Base-by-base conservation (phyloP, 1,140 invertebrate species). In the Zelostemma sp. region DNA sequence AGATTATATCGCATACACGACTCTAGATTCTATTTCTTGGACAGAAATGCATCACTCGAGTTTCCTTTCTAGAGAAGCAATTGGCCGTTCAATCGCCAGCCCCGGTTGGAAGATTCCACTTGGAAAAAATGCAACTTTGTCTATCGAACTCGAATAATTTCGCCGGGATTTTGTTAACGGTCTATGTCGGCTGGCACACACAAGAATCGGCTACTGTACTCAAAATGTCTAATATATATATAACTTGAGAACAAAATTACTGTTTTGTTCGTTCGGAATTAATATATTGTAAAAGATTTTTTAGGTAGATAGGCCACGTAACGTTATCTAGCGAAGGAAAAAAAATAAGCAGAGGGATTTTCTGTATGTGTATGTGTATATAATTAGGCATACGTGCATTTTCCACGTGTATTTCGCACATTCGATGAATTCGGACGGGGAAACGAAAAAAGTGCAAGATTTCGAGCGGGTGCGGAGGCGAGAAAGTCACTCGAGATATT, bases 381-480 rank as follows among this genome's bases (percentile, higher is more conserved):
- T 31, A 33, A 51, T 46, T 11, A n/a, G 35, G 17, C 47, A 61
- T 57, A 61, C 54, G 62, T 43, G 77, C 76, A 79, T 85, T 85
- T 84, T 84, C 78, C 78, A 83, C 80, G 67, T 83, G 74, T 83
- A 82, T 85, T 84, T 83, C 83, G 80, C 83, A 82, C 80, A 78
- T 84, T 83, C 83, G 77, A 82, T 84, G 82, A 38, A 51, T 40
- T 68, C 67, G 48, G 66, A 64, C 43, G 71, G 55, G 64, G 51
- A 77, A 57, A 54, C 35, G 63, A 73, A 71, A 53, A 80, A 62
- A 73, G 59, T 31, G 28, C 28, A 31, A 31, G 5, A 31, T 31
- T 11, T 38, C 35, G 35, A 38, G 9, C 35, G 9, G 11, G 5
- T 31, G 28, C 28, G 28, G 28, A 31, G 28, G 11, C 11, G 28